These are phyloP conservation scores for Heterohyrax brucei DNA, from an alignment of 2,797 vertebrate genomes.

Conservation along the genomic window DNA sequence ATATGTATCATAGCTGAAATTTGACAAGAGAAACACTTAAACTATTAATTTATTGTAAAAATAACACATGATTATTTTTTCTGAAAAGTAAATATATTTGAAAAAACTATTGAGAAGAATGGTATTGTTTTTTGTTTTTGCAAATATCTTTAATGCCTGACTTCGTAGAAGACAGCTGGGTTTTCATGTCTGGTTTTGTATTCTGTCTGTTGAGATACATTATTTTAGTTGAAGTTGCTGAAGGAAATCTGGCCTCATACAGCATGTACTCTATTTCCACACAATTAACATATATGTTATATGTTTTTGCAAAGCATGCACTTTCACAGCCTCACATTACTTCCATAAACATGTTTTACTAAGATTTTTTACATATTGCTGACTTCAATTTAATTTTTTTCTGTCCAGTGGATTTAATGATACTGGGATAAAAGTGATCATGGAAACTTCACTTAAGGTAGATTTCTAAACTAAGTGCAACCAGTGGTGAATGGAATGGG, in stretches of 20 bases:
- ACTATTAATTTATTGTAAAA: conserved; percentile 31
- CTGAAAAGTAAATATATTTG: conserved; percentile 56
- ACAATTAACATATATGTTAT: too few species aligned
- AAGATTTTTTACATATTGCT: too few species aligned
- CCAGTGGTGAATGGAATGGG: too few species aligned
- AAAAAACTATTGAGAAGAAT: conserved; percentile 58
- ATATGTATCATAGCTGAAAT: conserved; percentile 17
- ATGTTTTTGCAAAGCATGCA: too few species aligned
- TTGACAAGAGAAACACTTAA: conserved; percentile 12
- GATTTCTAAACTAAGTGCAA: too few species aligned
- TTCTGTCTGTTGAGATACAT: conserved; percentile 47
- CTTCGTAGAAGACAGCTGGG: conserved; percentile 65
- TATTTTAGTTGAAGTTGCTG: conserved; percentile 67
- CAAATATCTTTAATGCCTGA: conserved; percentile 57
- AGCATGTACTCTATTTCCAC: background rate
- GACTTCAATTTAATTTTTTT: too few species aligned
- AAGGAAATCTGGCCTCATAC: conserved; percentile 40
- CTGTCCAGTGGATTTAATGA: too few species aligned
- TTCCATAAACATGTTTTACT: too few species aligned
- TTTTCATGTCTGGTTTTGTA: conserved; percentile 34
- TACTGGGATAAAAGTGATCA: too few species aligned
- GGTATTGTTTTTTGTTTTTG: conserved; percentile 41
- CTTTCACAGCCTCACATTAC: too few species aligned
- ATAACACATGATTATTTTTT: conserved; percentile 8
- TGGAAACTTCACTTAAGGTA: too few species aligned